Evolutionary conservation across 2,888 invertebrate species (phyloP).

Genomic region (Watsonalla cultraria): DNA sequence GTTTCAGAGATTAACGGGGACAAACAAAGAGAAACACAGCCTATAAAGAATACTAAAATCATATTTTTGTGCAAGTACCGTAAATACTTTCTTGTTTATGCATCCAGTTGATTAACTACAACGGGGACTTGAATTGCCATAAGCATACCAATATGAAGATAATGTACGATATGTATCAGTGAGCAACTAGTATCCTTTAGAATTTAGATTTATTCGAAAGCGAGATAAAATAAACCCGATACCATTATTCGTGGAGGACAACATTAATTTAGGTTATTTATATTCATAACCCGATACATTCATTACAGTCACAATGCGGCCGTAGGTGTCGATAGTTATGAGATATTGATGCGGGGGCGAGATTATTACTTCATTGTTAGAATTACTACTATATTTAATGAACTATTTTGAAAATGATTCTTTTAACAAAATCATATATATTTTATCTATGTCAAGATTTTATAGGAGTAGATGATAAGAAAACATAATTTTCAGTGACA

Average conservation of each 20-base stretch:
- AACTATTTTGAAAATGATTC: not conserved
- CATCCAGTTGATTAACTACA: too few species aligned
- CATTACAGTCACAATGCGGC: slow-evolving; percentile 38
- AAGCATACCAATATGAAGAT: not conserved
- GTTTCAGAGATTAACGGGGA: too few species aligned
- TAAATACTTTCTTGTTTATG: too few species aligned
- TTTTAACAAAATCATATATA: too few species aligned
- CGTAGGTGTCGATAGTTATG: slow-evolving; percentile 62
- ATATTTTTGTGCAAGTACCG: too few species aligned
- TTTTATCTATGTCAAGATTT: too few species aligned
- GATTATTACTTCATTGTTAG: slow-evolving; percentile 44
- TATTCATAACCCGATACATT: slow-evolving; percentile 26
- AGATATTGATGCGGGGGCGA: slow-evolving; percentile 53
- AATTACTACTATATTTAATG: slow-evolving; percentile 13
- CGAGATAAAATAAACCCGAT: not conserved
- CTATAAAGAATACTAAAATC: too few species aligned
- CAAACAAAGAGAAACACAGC: too few species aligned
- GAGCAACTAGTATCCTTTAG: not conserved
- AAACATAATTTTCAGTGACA: too few species aligned
- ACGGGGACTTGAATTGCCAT: too few species aligned
- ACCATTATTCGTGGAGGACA: slow-evolving; percentile 3
- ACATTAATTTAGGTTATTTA: slow-evolving; percentile 27
- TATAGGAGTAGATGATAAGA: too few species aligned
- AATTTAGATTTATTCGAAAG: not conserved
- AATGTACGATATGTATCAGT: not conserved